Evolutionary conservation across 2,113 vertebrate species (phyloP).

Genomic region (Monarcha castaneiventris): DNA sequence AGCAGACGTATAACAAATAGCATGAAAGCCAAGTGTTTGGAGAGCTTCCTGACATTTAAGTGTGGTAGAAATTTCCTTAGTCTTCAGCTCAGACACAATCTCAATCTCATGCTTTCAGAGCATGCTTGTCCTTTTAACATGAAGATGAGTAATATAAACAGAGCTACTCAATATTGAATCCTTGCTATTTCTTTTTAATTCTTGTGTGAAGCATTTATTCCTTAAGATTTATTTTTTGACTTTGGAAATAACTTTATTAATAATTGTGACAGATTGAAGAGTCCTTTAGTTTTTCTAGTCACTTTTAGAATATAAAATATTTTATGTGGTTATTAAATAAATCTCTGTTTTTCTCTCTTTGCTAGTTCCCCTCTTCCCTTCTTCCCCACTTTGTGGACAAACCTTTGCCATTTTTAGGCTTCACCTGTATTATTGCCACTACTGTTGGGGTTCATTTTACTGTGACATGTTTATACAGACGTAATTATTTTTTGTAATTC

Average conservation of each 20-base stretch:
- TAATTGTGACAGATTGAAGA: background rate
- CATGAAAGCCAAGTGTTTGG: background rate
- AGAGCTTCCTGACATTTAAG: background rate
- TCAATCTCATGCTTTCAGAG: background rate
- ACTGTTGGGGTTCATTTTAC: background rate
- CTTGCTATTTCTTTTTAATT: background rate
- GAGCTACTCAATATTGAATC: background rate
- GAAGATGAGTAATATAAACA: background rate
- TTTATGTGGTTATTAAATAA: background rate
- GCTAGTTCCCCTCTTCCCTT: background rate
- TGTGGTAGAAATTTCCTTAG: background rate
- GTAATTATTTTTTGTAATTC: background rate
- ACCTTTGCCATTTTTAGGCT: background rate
- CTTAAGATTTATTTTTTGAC: background rate
- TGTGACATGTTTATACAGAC: background rate
- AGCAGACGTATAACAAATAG: background rate
- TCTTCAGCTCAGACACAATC: background rate
- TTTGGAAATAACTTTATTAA: background rate
- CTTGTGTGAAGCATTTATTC: background rate
- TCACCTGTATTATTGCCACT: background rate
- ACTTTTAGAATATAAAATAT: background rate
- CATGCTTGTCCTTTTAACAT: background rate
- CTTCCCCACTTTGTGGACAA: background rate
- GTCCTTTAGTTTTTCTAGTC: background rate
- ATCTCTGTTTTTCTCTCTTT: background rate